A percentile compares a stretch with the other conserved stretches of the same genome.
Evolutionary conservation across 2,113 vertebrate species (phyloP).

Genomic region (Siphamia tubifer): DNA sequence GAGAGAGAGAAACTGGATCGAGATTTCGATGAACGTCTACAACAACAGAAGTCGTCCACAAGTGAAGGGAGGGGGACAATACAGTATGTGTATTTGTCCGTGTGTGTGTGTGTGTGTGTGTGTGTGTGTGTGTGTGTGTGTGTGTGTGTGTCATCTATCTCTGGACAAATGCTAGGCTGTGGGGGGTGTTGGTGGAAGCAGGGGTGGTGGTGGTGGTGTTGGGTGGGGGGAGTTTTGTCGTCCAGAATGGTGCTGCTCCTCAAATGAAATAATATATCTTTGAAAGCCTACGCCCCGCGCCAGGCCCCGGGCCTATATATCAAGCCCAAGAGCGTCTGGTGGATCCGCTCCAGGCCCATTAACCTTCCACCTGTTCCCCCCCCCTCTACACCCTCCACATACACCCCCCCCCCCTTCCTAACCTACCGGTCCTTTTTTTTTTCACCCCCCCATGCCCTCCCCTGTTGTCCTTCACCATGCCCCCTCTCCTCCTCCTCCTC

Average conservation of each 20-base stretch:
- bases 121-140: constrained; percentile 44
- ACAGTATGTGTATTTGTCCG: constrained; percentile 12
- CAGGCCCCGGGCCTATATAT: constrained; percentile 95
- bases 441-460: constrained; percentile 73
- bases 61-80: constrained; percentile 35
- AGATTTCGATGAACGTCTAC: neutral
- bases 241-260: constrained; percentile 93
- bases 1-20: neutral
- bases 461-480: constrained; percentile 79
- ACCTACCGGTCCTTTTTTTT: constrained; percentile 61
- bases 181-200: constrained; percentile 59
- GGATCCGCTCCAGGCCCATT: constrained; percentile 99
- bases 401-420: constrained; percentile 81
- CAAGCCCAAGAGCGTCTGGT: constrained; percentile 95
- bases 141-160: constrained; percentile 95
- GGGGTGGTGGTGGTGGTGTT: neutral
- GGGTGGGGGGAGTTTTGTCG: constrained; percentile 61
- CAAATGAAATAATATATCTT: constrained; percentile 99
- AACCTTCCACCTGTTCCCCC: constrained; percentile 98
- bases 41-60: neutral
- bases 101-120: constrained; percentile 18
- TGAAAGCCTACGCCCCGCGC: constrained; percentile 98
- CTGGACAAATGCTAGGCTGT: constrained; percentile 88
- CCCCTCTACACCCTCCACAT: constrained; percentile 84
- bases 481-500: constrained; percentile 81